Percentiles rank a stretch among this genome's conserved stretches.
These are phyloP conservation scores for Ancistrus triradiatus DNA, from an alignment of 2,113 vertebrate genomes.

Conservation along the genomic window DNA sequence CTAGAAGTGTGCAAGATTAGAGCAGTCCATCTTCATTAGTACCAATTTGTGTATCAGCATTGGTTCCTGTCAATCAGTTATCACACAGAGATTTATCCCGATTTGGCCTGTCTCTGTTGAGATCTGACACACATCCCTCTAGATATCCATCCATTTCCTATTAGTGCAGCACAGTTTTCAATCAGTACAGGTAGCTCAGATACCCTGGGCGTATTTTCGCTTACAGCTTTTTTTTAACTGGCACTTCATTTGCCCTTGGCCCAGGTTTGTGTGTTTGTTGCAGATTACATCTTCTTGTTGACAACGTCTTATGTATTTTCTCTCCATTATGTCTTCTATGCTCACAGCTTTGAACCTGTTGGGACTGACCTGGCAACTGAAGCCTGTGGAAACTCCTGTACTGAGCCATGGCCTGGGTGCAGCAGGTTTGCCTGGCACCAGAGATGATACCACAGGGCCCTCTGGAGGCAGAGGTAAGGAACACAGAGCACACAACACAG, in stretches of 20 bases:
- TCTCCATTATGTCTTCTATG: neutral
- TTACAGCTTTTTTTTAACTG: no score
- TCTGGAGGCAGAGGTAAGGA: slow-evolving; percentile 93
- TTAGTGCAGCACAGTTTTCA: no score
- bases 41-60: slow-evolving; percentile 2
- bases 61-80: slow-evolving; percentile 5
- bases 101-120: slow-evolving; percentile 14
- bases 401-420: slow-evolving; percentile 90
- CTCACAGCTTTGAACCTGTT: slow-evolving; percentile 90
- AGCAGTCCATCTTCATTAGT: slow-evolving; percentile 2
- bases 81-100: slow-evolving; percentile 6
- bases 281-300: neutral
- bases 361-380: slow-evolving; percentile 96
- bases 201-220: no score
- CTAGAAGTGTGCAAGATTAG: neutral
- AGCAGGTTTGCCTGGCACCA: slow-evolving; percentile 80
- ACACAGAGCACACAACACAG: slow-evolving; percentile 46
- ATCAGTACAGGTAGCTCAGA: no score
- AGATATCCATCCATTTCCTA: slow-evolving; percentile 7
- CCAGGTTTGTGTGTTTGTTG: no score
- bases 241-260: no score
- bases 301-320: neutral
- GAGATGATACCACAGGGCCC: slow-evolving; percentile 86
- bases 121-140: neutral
- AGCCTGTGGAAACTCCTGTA: slow-evolving; percentile 87